These are phyloP conservation scores for Bombus fervidus DNA, from an alignment of 1,140 invertebrate species.

Conservation along the genomic window DNA sequence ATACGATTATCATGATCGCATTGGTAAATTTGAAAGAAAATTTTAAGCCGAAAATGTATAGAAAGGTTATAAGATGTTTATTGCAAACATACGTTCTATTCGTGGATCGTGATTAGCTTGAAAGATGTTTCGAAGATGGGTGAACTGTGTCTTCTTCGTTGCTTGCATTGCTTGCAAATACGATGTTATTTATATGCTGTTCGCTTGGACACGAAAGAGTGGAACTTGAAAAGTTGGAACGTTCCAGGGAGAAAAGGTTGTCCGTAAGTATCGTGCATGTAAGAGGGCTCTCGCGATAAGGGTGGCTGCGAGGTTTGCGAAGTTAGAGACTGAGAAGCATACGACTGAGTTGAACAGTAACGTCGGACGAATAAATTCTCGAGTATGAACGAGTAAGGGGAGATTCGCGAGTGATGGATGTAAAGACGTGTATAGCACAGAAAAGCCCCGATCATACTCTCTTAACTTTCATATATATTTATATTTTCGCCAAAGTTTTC, in stretches of 20 bases:
- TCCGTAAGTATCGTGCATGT: background rate
- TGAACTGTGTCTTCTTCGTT: background rate
- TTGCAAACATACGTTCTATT: too few species aligned
- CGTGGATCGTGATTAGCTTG: too few species aligned
- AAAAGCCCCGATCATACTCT: too few species aligned
- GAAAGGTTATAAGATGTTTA: too few species aligned
- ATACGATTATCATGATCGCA: too few species aligned
- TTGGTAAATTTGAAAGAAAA: too few species aligned
- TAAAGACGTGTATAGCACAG: background rate
- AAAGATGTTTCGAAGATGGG: background rate
- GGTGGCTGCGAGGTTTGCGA: too few species aligned
- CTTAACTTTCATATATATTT: too few species aligned
- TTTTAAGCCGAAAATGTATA: too few species aligned
- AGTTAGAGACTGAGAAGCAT: too few species aligned
- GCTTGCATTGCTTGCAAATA: background rate
- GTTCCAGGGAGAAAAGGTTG: background rate
- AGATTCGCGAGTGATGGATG: background rate
- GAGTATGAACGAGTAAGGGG: background rate
- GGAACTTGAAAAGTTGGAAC: background rate
- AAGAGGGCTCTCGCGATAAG: background rate
- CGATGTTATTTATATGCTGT: background rate
- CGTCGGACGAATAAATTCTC: background rate
- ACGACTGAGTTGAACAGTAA: background rate
- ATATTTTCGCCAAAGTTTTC: too few species aligned
- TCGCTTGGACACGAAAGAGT: background rate